Conservation (phyloP, 1,140 invertebrate genomes). For the Drosophila lacertosa region DNA sequence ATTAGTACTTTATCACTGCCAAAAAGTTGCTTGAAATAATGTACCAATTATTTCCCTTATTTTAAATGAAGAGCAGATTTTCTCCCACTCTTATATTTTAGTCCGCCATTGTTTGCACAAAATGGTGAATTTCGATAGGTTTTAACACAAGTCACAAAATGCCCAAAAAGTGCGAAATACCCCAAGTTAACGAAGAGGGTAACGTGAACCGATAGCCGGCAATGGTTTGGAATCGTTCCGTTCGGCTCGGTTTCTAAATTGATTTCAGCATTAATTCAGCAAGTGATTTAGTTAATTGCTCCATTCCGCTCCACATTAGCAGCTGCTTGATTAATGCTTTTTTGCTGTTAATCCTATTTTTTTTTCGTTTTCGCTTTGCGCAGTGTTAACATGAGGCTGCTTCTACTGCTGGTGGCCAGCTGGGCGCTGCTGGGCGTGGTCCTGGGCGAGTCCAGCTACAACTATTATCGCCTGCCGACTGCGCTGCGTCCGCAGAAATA, state of each 20-base stretch:
- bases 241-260: constrained; percentile 51
- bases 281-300: constrained; percentile 68
- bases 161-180: neutral
- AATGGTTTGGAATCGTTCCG: constrained; percentile 33
- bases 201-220: neutral
- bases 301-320: constrained; percentile 27
- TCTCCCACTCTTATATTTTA: too few species aligned
- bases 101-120: too few species aligned
- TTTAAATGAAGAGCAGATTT: too few species aligned
- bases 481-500: constrained; percentile 89
- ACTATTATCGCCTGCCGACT: constrained; percentile 87
- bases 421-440: constrained; percentile 44
- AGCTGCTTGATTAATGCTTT: constrained; percentile 4
- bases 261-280: constrained; percentile 19
- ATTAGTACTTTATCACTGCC: too few species aligned
- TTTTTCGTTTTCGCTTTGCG: neutral
- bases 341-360: too few species aligned
- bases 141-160: too few species aligned
- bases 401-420: constrained; percentile 50
- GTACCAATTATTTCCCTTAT: too few species aligned
- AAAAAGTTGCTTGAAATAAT: too few species aligned
- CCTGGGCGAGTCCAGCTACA: constrained; percentile 34
- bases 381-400: constrained; percentile 62
- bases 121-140: too few species aligned
- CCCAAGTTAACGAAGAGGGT: neutral